Evolutionary conservation across 92 coral and sea anemone genomes (phyloP), one percentile per base, ranked within the genome.

Genomic region (Phenganax marumi): DNA sequence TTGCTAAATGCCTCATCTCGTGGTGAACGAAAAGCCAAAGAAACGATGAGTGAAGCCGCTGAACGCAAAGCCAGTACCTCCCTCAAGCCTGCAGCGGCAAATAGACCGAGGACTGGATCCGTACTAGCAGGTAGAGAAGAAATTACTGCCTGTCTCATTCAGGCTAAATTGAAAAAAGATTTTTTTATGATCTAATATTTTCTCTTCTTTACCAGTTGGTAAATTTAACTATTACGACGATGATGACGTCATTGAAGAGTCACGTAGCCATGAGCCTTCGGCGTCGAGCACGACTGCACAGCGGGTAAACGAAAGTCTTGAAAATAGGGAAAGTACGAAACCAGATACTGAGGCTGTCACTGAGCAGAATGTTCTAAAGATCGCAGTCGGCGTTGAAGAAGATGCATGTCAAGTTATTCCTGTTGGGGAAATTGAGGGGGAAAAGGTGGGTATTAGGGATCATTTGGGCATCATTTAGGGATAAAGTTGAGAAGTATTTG

Each of bases 11-110:
- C 87, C 12, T 87, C 98, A 6, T 83, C 90, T 22, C 89, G 82
- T 66, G 98, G 98, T 23, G 96, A 95, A 66, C 55, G 48, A 17
- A 86, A 83, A 12, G 79, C 50, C 12, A 90, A 88, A 12, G 56
- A 88, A n/a, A 55, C 53, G 33, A 43, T 48, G 33, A 43, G 18
- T 48, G 71, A 77, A 14, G 56, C 22, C 49, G 39, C 8, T 48
- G 82, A 60, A 7, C 71, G 56, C 50, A 77, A 77, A 43, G 21
- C 12, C 7, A 43, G 71, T 77, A 55, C 10, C 16, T 58, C 71
- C 0, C 57, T 77, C 23, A 77, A 60, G 50, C 39, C 39, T 50
- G 54, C 82, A n/a, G 56, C 23, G 2, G 0, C 53, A 7, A 77
- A 17, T 62, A 57, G 82, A 77, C 70, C 70, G 24, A 58, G 82